Percentiles rank a stretch among this genome's conserved stretches.
phyloP scores from a whole-genome alignment of 2,113 vertebrate species.

The Erythrolamprus reginae region DNA sequence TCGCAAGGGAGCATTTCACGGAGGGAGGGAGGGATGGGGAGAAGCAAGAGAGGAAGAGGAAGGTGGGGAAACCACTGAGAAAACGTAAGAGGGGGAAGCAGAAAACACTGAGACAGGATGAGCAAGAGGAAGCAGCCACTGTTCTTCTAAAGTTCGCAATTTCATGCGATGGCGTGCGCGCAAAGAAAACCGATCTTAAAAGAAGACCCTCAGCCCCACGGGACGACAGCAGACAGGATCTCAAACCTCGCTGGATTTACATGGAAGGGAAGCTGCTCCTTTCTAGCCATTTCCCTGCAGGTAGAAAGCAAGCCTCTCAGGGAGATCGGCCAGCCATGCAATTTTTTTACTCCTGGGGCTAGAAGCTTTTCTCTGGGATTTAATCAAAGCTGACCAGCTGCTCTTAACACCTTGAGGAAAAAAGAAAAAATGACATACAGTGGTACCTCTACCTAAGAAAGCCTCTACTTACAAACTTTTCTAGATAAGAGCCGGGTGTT shows the following conservation, averaged over 20 bases:
- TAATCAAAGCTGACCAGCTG: not conserved
- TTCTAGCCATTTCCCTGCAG: not conserved
- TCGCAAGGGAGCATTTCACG: not conserved
- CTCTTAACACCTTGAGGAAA: not conserved
- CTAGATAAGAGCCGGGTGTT: too few species aligned
- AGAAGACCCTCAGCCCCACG: not conserved
- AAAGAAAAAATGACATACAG: not conserved
- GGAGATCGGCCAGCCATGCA: not conserved
- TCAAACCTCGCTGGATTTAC: not conserved
- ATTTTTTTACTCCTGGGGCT: too few species aligned
- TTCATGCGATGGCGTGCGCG: not conserved
- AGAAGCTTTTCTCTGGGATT: not conserved
- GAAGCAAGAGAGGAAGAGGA: not conserved
- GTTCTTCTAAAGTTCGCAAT: too few species aligned
- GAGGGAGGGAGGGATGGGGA: not conserved
- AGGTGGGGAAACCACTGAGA: rapidly evolving
- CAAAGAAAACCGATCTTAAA: not conserved
- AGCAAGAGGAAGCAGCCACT: not conserved
- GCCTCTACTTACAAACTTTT: too few species aligned
- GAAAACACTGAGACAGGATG: not conserved
- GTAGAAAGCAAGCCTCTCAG: not conserved
- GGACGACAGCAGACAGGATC: too few species aligned
- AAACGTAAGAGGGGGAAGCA: too few species aligned
- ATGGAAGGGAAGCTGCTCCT: too few species aligned
- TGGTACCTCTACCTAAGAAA: too few species aligned